Conservation (phyloP, 2,113 vertebrate genomes). For the Embiotoca jacksoni region DNA sequence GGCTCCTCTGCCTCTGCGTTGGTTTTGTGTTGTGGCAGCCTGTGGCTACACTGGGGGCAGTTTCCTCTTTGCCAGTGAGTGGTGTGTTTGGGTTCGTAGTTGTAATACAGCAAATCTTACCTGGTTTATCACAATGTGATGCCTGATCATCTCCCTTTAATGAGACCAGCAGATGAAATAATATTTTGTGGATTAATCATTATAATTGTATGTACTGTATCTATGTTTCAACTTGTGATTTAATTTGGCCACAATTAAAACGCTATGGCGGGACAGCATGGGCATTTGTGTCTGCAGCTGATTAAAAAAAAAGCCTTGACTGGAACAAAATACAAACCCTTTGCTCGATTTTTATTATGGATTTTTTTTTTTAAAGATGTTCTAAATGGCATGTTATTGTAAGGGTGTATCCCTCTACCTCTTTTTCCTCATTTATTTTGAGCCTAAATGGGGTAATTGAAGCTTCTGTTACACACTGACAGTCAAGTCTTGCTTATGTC, state of each 20-base stretch:
- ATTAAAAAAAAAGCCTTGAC: not conserved
- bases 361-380: not conserved
- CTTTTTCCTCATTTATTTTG: not conserved
- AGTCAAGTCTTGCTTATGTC: not conserved
- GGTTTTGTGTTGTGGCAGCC: slow-evolving; percentile 21
- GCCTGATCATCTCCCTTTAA: not conserved
- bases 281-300: not conserved
- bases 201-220: not conserved
- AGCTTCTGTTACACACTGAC: not conserved
- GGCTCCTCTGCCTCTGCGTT: slow-evolving; percentile 7
- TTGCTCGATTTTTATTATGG: too few relatives aligned
- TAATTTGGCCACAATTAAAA: not conserved
- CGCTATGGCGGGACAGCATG: not conserved
- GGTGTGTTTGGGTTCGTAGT: slow-evolving; percentile 20
- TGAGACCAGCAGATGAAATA: not conserved
- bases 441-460: not conserved
- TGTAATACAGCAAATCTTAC: slow-evolving; percentile 19
- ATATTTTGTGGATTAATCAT: not conserved
- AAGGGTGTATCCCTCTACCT: not conserved
- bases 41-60: slow-evolving; percentile 11
- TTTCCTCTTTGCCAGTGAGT: slow-evolving; percentile 26
- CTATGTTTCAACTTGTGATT: too few relatives aligned
- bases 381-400: not conserved
- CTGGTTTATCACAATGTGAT: slow-evolving; percentile 8
- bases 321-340: too few relatives aligned